A percentile compares a stretch with the other conserved stretches of the same genome.
Evolutionary conservation across 53 echinoderm and acorn worm genomes (phyloP).

Genomic region (Temnopleurus reevesii): DNA sequence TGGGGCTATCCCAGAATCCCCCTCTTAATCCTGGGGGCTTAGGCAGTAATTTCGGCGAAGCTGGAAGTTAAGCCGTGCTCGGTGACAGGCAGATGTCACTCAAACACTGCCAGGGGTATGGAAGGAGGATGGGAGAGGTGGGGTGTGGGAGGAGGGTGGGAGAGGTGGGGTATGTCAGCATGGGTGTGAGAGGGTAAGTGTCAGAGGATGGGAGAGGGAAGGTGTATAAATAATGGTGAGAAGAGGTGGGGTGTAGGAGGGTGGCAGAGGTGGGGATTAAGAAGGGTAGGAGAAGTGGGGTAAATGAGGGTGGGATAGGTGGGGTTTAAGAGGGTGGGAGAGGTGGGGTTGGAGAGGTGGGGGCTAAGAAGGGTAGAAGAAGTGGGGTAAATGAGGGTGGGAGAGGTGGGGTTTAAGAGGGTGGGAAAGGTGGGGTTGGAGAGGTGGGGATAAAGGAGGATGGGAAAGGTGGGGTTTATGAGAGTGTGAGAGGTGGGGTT

Average conservation of each 20-base stretch:
- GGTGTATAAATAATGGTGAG: neutral
- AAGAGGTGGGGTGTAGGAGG: neutral
- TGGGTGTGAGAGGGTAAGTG: neutral
- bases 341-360: neutral
- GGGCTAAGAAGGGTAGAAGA: neutral
- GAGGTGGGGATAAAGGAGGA: neutral
- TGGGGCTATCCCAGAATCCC: constrained; percentile 36
- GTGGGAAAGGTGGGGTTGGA: too few species aligned
- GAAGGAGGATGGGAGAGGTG: neutral
- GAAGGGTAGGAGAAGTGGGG: neutral
- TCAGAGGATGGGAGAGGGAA: neutral
- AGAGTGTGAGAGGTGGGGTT: neutral
- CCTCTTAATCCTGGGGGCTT: constrained; percentile 41
- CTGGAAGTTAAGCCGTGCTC: neutral
- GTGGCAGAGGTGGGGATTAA: neutral
- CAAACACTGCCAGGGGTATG: neutral
- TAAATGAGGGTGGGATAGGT: neutral
- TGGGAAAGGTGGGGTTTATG: neutral
- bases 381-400: neutral
- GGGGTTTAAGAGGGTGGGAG: neutral
- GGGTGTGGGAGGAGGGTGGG: neutral
- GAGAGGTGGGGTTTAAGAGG: neutral
- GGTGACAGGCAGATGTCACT: constrained; percentile 45
- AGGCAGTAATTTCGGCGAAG: constrained; percentile 35
- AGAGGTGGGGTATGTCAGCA: too few species aligned